Conservation (phyloP, 2,113 vertebrate species). For the Neodontobutis hainanensis region DNA sequence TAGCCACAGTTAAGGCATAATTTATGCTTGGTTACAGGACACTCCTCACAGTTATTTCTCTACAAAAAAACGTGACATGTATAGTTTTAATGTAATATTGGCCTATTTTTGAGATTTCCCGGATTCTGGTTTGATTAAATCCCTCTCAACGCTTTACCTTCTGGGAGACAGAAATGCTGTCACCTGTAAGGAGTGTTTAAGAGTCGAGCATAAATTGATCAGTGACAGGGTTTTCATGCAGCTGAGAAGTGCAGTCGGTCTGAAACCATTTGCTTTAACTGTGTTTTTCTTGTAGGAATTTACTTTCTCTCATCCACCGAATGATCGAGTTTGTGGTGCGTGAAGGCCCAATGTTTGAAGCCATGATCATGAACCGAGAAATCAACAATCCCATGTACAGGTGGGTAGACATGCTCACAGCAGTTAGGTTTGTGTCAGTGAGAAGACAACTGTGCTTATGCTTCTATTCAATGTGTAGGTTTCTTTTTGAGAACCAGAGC, state of each 20-base stretch:
- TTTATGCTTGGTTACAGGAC: conserved; percentile 52
- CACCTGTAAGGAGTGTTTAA: conserved; percentile 28
- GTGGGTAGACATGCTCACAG: conserved; percentile 61
- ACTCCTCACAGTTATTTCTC: conserved; percentile 24
- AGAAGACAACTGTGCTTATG: background rate
- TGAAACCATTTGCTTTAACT: conserved; percentile 99
- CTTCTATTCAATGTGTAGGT: conserved; percentile 74
- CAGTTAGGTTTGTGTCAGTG: background rate
- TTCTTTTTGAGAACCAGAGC: conserved; percentile 99
- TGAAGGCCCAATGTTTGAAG: conserved; percentile 99
- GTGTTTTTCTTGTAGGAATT: conserved; percentile 99
- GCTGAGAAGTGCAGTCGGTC: conserved; percentile 69
- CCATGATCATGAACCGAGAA: conserved; percentile 99
- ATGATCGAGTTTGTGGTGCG: conserved; percentile 99
- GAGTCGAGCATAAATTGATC: conserved; percentile 48
- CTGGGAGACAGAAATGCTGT: background rate
- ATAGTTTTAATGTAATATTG: background rate
- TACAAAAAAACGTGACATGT: background rate
- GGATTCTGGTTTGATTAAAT: too few relatives aligned
- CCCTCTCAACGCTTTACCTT: background rate
- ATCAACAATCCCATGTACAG: conserved; percentile 99
- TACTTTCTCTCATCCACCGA: conserved; percentile 99
- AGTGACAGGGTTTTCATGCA: conserved; percentile 46
- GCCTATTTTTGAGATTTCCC: too few relatives aligned
- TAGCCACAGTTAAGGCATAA: conserved; percentile 31